Base-by-base conservation (phyloP, 2,888 invertebrate genomes). In the Callyntrura sp. region DNA sequence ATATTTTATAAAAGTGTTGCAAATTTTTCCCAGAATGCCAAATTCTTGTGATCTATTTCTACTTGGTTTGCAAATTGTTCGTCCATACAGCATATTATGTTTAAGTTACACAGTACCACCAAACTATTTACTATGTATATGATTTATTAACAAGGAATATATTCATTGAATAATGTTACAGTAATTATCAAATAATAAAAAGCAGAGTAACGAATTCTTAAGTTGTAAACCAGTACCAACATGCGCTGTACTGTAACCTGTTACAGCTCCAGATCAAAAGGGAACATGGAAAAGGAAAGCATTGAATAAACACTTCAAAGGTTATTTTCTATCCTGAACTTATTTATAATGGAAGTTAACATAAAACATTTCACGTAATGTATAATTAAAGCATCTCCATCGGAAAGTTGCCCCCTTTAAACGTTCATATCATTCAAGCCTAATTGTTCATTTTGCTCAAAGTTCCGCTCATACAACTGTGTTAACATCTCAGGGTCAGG, bases 351-450 rank as follows among this genome's bases (percentile, higher is more conserved):
- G n/a, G n/a, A n/a, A n/a, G n/a, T n/a, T n/a, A n/a, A n/a, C n/a
- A n/a, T n/a, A n/a, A n/a, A n/a, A n/a, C n/a, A n/a, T n/a, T n/a
- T n/a, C n/a, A n/a, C n/a, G n/a, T n/a, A n/a, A n/a, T n/a, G n/a
- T n/a, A n/a, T n/a, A n/a, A n/a, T n/a, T 35, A 35, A 35, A 35
- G 35, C 35, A n/a, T 35, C 2, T 35, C 2, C 97, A 88, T 99
- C 99, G n/a, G 60, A 9, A n/a, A 55, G 8, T 60, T 60, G 60
- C 1, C 43, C 68, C 45, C 88, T 79, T 57, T 99, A 99, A 0
- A 98, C 98, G 95, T 97, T 98, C 96, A 99, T 98, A 94, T 99
- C 99, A 94, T 98, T 99, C 25, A 99, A 94, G 0, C 99, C 99
- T 0, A 99, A 95, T 83, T 98, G 97, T 88, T 99, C 99, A 94